phyloP scores from a whole-genome alignment of 2,113 vertebrate genomes.

The Tenebrosternarchus preto region DNA sequence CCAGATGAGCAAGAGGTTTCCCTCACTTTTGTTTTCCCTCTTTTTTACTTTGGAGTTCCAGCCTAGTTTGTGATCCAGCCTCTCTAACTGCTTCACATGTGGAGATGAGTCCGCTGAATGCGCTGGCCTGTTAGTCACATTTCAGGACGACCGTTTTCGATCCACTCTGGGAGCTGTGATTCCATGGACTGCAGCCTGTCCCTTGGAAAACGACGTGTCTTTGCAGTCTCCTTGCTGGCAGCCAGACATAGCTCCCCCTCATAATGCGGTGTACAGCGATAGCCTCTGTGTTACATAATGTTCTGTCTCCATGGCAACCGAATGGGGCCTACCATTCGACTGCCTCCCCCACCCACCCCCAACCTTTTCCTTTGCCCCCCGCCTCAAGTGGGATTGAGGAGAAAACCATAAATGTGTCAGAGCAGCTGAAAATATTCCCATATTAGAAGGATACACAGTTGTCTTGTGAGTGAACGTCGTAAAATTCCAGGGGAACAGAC shows the following conservation, averaged over 20 bases:
- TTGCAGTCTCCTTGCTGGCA: conserved; percentile 37
- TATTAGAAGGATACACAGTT: conserved; percentile 68
- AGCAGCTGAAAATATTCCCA: conserved; percentile 69
- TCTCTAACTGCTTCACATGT: neutral
- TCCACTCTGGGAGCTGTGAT: neutral
- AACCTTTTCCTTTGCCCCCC: conserved; percentile 26
- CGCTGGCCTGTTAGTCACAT: neutral
- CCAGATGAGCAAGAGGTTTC: neutral
- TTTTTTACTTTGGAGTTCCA: neutral
- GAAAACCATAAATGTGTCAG: conserved; percentile 72
- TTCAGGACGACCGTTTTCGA: neutral
- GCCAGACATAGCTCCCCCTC: conserved; percentile 51
- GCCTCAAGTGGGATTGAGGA: conserved; percentile 40
- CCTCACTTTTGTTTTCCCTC: neutral
- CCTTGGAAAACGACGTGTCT: neutral
- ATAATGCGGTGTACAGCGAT: conserved; percentile 57
- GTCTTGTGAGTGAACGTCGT: conserved; percentile 59
- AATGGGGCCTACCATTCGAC: conserved; percentile 60
- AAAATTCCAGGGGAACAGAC: conserved; percentile 61
- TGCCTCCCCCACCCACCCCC: conserved; percentile 30
- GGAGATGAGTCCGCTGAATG: neutral
- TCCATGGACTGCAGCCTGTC: conserved; percentile 9
- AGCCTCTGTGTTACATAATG: conserved; percentile 67
- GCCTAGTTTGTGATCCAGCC: neutral
- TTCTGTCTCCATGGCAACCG: conserved; percentile 64